These are phyloP conservation scores for Brachyalestes nurse DNA, from an alignment of 2,797 vertebrate genomes.

Conservation along the genomic window DNA sequence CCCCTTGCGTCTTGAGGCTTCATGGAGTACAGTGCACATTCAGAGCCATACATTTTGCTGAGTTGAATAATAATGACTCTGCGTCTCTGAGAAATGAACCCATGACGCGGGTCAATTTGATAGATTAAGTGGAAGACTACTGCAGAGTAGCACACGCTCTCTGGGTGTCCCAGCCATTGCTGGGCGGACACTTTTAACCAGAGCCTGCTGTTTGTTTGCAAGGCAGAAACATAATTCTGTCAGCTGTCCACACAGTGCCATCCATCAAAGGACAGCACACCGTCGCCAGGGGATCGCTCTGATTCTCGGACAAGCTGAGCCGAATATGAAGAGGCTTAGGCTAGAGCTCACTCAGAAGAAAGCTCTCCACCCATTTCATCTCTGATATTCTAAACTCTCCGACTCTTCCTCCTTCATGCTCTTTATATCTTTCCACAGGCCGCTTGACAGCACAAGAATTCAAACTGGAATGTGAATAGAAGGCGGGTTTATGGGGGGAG, in stretches of 20 bases:
- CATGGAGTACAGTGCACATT: neutral
- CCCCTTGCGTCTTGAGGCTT: neutral
- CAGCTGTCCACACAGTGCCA: constrained; percentile 21
- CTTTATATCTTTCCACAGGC: neutral
- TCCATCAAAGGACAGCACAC: constrained; percentile 34
- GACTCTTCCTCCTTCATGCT: neutral
- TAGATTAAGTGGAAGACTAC: neutral
- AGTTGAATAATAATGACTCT: constrained; percentile 4
- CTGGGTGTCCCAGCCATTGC: neutral
- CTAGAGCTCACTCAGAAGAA: constrained; percentile 26
- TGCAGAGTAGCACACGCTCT: neutral
- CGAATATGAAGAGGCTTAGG: constrained; percentile 30
- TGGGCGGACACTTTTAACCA: neutral
- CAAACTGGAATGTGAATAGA: constrained; percentile 7
- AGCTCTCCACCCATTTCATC: constrained; percentile 23
- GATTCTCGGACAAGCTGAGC: constrained; percentile 13
- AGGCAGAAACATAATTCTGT: constrained; percentile 34
- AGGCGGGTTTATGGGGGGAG: neutral
- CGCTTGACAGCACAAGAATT: constrained; percentile 4
- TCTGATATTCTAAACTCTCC: constrained; percentile 22
- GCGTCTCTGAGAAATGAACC: neutral
- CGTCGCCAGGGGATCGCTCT: constrained; percentile 12
- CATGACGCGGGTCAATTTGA: neutral
- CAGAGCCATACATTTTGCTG: neutral
- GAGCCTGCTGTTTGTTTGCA: constrained; percentile 9